Conservation (phyloP, 2,888 invertebrate genomes). For the Invenusta paracnida region DNA sequence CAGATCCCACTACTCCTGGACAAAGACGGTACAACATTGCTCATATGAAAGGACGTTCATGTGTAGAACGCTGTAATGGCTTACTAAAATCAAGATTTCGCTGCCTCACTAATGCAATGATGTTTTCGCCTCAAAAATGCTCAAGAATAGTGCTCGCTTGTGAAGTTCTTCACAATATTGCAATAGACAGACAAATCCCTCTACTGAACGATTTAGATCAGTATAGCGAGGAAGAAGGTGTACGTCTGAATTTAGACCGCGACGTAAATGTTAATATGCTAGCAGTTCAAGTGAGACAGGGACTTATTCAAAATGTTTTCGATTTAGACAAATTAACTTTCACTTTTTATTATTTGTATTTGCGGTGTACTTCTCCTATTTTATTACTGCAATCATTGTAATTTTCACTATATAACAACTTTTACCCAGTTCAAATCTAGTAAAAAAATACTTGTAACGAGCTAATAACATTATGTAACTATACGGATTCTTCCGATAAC, state of each 20-base stretch:
- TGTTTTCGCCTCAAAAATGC: background rate
- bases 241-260: background rate
- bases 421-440: too few relatives aligned
- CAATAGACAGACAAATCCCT: background rate
- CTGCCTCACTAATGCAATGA: background rate
- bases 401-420: background rate
- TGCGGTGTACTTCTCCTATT: background rate
- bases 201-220: background rate
- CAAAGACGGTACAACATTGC: background rate
- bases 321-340: background rate
- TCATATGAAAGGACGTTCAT: background rate
- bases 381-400: background rate
- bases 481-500: too few relatives aligned
- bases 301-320: background rate
- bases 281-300: background rate
- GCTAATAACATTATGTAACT: too few relatives aligned
- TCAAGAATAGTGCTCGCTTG: background rate
- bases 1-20: slow-evolving; percentile 32
- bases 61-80: background rate
- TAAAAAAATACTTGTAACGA: too few relatives aligned
- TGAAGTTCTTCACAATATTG: slow-evolving; percentile 23
- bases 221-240: background rate
- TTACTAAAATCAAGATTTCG: slow-evolving; percentile 24
- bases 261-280: background rate
- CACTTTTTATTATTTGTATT: too few relatives aligned